Base-by-base conservation (phyloP, 1,140 invertebrate species). In the Chironomus striatipennis region DNA sequence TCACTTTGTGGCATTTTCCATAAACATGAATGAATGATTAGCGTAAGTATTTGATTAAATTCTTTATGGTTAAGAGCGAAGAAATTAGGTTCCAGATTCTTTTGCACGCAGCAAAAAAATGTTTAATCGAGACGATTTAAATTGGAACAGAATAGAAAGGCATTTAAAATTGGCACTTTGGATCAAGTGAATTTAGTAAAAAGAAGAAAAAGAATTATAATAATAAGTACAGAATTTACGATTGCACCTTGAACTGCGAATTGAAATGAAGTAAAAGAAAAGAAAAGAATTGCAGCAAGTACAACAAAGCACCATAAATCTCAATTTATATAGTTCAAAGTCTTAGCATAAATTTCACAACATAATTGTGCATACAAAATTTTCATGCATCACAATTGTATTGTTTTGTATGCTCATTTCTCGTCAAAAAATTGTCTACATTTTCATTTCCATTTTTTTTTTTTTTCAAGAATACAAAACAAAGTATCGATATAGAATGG, bases 271-370 rank as follows among this genome's bases (percentile, higher is more conserved):
- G 5, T n/a, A 15, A 10, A 57, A 57, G n/a, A n/a, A n/a, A n/a
- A n/a, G n/a, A 57, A 57, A 57, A 47, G 15, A 57, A 57, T 57
- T 57, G 47, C 47, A 57, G n/a, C 47, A 57, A 57, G 47, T 57
- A 57, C 47, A 57, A 34, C 47, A 57, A 57, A 57, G 47, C 47
- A n/a, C 47, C 47, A 57, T 57, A 57, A 57, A 57, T 57, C 47
- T 57, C 47, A 57, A 57, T 57, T 15, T 57, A 57, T 57, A 57
- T 57, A 57, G 47, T 57, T 57, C 47, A 57, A 57, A 57, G 47
- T 57, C 47, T 57, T 57, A 57, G 47, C 47, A 57, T 57, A 57
- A 57, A 57, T 57, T 57, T 57, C 47, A 57, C 47, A 57, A 57
- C 47, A 57, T 57, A 57, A 57, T n/a, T 57, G 47, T 57, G 65